Conservation (phyloP, 2,797 vertebrate species). For the Eutrigla gurnardus region DNA sequence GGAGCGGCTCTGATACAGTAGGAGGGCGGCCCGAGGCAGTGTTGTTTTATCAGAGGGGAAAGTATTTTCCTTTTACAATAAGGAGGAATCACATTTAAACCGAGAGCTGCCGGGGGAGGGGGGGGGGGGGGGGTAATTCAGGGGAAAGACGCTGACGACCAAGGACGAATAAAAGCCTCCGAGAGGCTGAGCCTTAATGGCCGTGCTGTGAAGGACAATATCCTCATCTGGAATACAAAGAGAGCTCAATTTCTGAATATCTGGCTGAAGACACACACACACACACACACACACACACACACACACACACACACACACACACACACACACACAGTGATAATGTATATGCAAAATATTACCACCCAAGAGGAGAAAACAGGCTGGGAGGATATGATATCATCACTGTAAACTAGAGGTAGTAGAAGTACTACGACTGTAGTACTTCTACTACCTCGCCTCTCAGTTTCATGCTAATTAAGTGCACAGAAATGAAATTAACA, state of each 20-base stretch:
- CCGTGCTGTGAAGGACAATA: conserved; percentile 44
- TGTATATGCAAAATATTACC: background rate
- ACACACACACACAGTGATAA: background rate
- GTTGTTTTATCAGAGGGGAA: conserved; percentile 15
- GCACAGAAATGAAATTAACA: too few relatives aligned
- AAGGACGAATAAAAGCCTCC: conserved; percentile 18
- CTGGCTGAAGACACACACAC: background rate
- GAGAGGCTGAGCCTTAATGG: conserved; percentile 30
- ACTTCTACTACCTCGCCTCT: too few relatives aligned
- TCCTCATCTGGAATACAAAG: conserved; percentile 54
- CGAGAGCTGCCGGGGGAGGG: conserved; percentile 11
- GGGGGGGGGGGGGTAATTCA: conserved; percentile 29
- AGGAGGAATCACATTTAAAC: conserved; percentile 15
- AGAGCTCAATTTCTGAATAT: background rate
- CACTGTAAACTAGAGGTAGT: too few relatives aligned
- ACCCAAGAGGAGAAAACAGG: background rate
- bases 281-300: too few relatives aligned
- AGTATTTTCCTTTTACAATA: conserved; percentile 19
- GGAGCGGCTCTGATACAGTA: conserved; percentile 20
- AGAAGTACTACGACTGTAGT: too few relatives aligned
- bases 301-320: too few relatives aligned
- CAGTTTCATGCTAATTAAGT: too few relatives aligned
- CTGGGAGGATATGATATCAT: background rate
- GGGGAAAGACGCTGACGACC: conserved; percentile 35
- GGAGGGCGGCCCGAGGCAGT: background rate